Base-by-base conservation (phyloP, 2,113 vertebrate genomes). In the Gopherus flavomarginatus region DNA sequence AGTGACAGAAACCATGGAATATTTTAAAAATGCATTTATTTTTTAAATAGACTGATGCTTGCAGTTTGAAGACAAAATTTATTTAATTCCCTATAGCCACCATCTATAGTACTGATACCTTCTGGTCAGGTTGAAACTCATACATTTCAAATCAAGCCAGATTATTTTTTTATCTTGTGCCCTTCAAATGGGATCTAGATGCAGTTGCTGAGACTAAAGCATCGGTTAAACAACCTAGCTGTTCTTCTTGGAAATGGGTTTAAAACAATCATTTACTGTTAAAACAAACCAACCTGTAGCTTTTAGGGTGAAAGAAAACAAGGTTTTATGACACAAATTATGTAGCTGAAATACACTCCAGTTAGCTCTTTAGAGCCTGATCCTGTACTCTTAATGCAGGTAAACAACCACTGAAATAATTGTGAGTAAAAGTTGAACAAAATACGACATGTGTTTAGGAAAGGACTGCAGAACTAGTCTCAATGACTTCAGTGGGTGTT, bases 1-100 rank as follows among this genome's bases (percentile, higher is more conserved):
- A 98, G 10, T 96, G 89, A 97, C 78, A 89, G 80, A 97, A 98
- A 97, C 94, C 90, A 92, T 96, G 80, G 62, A 92, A 92, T 93
- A 85, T 87, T 95, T 96, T 97, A 78, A 95, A 53, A 95, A 90
- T 88, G 72, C 80, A 93, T 50, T 83, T 38, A 49, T 85, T 97
- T 95, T 93, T 77, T 92, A 93, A 95, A 87, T 24, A 83, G 8
- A 86, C 26, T 49, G 27, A 11, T 85, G 53, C 77, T 94, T 83
- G 81, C 56, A 9, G 22, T 92, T 96, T 53, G 93, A 95, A 97
- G 87, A 78, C 53, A 95, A 75, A 35, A 84, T 4, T 35, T 86
- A 31, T 83, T 92, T 96, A 91, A 85, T 91, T 13, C 91, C 89
- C 89, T 84, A 65, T 96, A 92, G 69, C 56, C 42, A 85, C 94